These are phyloP conservation scores for Drosophila mojavensis DNA, from an alignment of 1,140 invertebrate genomes.

Conservation along the genomic window DNA sequence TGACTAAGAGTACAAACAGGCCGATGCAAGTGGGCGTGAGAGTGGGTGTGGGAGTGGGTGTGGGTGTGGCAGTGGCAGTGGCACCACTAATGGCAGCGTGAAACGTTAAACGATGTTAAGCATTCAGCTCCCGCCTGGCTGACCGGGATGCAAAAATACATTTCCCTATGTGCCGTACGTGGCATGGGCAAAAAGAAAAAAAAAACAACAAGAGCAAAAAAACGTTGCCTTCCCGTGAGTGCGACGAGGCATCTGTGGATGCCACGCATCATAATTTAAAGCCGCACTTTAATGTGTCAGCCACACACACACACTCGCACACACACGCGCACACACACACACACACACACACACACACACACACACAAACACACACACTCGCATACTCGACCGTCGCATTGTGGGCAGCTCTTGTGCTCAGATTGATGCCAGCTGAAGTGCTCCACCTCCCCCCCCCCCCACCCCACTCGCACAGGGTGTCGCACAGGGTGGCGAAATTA, in stretches of 20 bases:
- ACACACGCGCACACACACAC: not conserved
- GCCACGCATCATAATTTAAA: conserved; percentile 23
- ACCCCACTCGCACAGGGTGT: not conserved
- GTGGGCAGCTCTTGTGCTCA: not conserved
- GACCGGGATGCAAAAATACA: no score
- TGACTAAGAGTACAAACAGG: conserved; percentile 32
- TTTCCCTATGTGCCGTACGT: not conserved
- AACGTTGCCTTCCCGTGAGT: not conserved
- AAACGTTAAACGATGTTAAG: conserved; percentile 41
- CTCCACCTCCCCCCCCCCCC: not conserved
- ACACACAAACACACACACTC: not conserved
- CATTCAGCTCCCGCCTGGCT: not conserved
- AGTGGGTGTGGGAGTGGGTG: not conserved
- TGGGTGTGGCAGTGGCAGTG: conserved; percentile 6
- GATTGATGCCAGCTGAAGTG: conserved; percentile 29
- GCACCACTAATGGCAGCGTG: conserved; percentile 33
- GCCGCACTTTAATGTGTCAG: conserved; percentile 57
- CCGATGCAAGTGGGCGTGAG: no score
- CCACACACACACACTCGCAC: conserved; percentile 21
- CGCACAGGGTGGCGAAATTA: conserved; percentile 24
- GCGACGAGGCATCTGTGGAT: not conserved
- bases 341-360: not conserved
- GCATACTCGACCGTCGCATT: not conserved
- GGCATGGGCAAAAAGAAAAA: not conserved
- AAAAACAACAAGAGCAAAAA: conserved; percentile 5